These are phyloP conservation scores for Oreotrochilus melanogaster DNA, from an alignment of 2,113 vertebrate species.

Conservation along the genomic window DNA sequence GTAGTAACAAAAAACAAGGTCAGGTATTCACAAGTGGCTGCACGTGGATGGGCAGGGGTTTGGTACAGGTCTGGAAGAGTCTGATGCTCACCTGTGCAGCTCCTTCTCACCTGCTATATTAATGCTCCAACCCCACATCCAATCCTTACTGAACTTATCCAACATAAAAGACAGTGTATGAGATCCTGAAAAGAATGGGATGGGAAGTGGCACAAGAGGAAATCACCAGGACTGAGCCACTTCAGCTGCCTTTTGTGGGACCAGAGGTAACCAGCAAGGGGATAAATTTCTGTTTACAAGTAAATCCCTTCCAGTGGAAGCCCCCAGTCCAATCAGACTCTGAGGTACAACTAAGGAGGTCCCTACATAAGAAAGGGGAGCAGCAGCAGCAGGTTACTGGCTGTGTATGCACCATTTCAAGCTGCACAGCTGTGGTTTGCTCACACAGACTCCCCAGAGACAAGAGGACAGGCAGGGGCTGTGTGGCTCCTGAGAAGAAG, in stretches of 20 bases:
- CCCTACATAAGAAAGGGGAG: not conserved
- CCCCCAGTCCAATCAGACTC: not conserved
- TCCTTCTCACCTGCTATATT: not conserved
- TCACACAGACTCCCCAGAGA: not conserved
- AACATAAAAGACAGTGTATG: not conserved
- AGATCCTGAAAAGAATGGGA: not conserved
- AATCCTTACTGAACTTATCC: not conserved
- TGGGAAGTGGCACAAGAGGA: not conserved
- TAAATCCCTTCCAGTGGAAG: not conserved
- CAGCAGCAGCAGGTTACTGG: not conserved
- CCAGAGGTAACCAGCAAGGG: not conserved
- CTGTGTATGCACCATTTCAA: not conserved
- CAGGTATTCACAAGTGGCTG: not conserved
- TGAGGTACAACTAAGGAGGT: not conserved
- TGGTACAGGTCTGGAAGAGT: not conserved
- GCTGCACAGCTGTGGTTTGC: not conserved
- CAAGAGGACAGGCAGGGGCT: not conserved
- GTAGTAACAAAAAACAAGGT: not conserved
- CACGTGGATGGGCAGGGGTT: not conserved
- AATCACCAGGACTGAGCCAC: not conserved
- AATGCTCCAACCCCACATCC: not conserved
- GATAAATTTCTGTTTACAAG: not conserved
- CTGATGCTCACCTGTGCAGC: not conserved
- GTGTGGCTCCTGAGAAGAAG: accelerated
- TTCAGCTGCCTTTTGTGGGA: not conserved